Evolutionary conservation across 2,113 vertebrate genomes (phyloP).

Genomic region (Crotalus helleri): DNA sequence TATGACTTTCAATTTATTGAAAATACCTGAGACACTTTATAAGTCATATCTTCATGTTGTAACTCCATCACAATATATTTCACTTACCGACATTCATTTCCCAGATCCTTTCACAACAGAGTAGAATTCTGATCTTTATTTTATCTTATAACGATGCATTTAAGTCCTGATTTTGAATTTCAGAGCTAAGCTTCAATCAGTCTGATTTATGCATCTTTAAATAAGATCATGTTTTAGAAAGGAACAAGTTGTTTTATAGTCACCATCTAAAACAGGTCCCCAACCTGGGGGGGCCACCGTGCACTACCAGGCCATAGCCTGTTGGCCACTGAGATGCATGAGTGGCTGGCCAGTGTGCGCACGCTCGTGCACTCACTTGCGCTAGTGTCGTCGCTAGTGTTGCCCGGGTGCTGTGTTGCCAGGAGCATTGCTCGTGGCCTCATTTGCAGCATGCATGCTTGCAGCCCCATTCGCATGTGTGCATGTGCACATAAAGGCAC

Average conservation of each 20-base stretch:
- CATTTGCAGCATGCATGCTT: no score
- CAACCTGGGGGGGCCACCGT: no score
- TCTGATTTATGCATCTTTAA: slow-evolving; percentile 6
- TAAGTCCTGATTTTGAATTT: slow-evolving; percentile 24
- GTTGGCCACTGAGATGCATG: no score
- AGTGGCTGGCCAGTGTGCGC: no score
- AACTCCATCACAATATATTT: slow-evolving; percentile 16
- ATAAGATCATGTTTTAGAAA: background rate
- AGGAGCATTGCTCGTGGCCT: no score
- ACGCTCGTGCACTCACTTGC: no score
- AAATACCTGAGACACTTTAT: slow-evolving; percentile 74
- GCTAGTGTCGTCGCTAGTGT: no score
- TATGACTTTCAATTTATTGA: slow-evolving; percentile 78
- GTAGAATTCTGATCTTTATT: background rate
- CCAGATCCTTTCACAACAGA: slow-evolving; percentile 4
- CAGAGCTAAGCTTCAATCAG: background rate
- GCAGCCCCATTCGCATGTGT: no score
- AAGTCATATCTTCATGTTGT: slow-evolving; percentile 50
- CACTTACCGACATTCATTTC: slow-evolving; percentile 23
- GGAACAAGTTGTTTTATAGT: background rate
- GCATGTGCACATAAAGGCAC: no score
- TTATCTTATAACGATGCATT: slow-evolving; percentile 10
- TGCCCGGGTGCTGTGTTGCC: no score
- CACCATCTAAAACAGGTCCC: background rate
- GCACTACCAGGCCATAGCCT: no score